These are phyloP conservation scores for Melinaea menophilus DNA, from an alignment of 2,888 invertebrate species.

Conservation along the genomic window DNA sequence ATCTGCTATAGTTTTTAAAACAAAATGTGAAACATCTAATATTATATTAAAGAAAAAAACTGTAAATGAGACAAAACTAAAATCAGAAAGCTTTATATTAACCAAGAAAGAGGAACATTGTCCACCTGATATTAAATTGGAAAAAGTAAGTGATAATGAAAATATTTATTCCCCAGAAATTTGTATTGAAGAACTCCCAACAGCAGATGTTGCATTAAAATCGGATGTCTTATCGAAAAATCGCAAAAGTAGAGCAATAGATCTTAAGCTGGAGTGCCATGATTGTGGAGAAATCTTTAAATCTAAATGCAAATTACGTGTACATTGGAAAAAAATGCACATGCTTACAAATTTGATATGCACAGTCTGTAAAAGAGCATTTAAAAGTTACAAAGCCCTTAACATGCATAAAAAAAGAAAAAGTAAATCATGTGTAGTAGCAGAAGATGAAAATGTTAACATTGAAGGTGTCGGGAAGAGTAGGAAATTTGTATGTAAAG, in stretches of 20 bases:
- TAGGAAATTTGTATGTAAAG: conserved; percentile 47
- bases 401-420: conserved; percentile 42
- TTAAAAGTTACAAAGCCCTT: conserved; percentile 47
- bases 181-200: conserved; percentile 2
- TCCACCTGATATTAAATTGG: conserved; percentile 25
- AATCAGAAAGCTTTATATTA: conserved; percentile 15
- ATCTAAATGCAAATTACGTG: conserved; percentile 49
- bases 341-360: conserved; percentile 40
- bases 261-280: conserved; percentile 47
- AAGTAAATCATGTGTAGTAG: conserved; percentile 37
- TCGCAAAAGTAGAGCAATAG: conserved; percentile 37
- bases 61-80: conserved; percentile 10
- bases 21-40: conserved; percentile 44
- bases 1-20: conserved; percentile 52
- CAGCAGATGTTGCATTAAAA: background rate
- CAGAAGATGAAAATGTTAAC: conserved; percentile 34
- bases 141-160: conserved; percentile 25
- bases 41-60: conserved; percentile 8
- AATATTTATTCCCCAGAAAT: conserved; percentile 23
- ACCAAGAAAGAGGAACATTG: conserved; percentile 39
- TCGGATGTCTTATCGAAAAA: background rate
- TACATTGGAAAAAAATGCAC: conserved; percentile 50
- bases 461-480: conserved; percentile 50
- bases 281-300: conserved; percentile 48
- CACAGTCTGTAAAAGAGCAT: conserved; percentile 40